These are phyloP conservation scores for Hirundo rustica DNA, from an alignment of 2,797 vertebrate species.

Conservation along the genomic window DNA sequence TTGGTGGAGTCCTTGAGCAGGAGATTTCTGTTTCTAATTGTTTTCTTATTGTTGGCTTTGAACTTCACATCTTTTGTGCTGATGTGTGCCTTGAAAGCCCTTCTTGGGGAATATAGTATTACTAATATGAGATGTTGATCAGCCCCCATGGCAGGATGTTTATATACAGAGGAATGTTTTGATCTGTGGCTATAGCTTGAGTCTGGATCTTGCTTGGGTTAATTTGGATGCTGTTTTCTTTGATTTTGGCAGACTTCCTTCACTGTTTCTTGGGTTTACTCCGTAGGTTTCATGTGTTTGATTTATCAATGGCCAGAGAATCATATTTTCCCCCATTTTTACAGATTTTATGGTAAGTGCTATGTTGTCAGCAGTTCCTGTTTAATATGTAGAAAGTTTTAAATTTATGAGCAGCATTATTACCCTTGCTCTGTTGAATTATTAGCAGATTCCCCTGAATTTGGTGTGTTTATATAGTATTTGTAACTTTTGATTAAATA, in stretches of 20 bases:
- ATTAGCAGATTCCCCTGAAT: slow-evolving; percentile 34
- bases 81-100: slow-evolving; percentile 58
- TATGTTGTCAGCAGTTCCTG: slow-evolving; percentile 47
- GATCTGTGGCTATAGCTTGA: slow-evolving; percentile 45
- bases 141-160: slow-evolving; percentile 62
- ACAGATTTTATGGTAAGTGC: slow-evolving; percentile 17
- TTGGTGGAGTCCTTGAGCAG: slow-evolving; percentile 41
- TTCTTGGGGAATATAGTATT: slow-evolving; percentile 57
- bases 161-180: slow-evolving; percentile 65
- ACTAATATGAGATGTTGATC: slow-evolving; percentile 60
- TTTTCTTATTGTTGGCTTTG: slow-evolving; percentile 75
- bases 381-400: slow-evolving; percentile 12
- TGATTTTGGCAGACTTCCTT: slow-evolving; percentile 55
- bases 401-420: slow-evolving; percentile 32
- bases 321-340: neutral
- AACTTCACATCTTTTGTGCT: slow-evolving; percentile 67
- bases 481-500: slow-evolving; percentile 41
- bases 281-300: slow-evolving; percentile 27
- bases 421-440: slow-evolving; percentile 12
- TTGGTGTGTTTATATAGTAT: slow-evolving; percentile 32
- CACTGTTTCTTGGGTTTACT: slow-evolving; percentile 18
- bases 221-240: slow-evolving; percentile 43
- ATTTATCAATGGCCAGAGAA: slow-evolving; percentile 26
- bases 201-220: slow-evolving; percentile 14
- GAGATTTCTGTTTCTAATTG: slow-evolving; percentile 74